Base-by-base conservation (phyloP, 37 sponge, comb jelly and placozoan species). In the Halichondria panicea region DNA sequence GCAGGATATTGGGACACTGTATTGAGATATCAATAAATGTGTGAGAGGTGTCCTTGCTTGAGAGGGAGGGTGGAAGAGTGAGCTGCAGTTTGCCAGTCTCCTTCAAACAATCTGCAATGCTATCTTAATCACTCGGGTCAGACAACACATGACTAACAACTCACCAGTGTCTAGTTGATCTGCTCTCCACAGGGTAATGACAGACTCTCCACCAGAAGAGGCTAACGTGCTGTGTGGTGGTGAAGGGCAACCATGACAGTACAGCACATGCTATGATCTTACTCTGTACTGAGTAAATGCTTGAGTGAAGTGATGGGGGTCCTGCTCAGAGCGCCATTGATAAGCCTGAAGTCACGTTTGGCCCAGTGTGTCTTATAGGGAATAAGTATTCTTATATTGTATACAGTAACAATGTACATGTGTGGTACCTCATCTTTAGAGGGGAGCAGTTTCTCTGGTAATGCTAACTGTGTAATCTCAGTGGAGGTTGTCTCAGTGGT, bases 311-410 rank as follows among this genome's bases (percentile, higher is more conserved):
- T 55, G 45, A 82, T 44, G 43, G 64, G 75, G 24, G 67, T 19
- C 27, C 68, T 67, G 37, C 52, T 57, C 18, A 86, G 1, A 48
- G 53, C 81, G 37, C 87, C 87, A 69, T 54, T 24, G 30, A 55
- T 40, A 0, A 86, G 55, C 48, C 66, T 86, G 54, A 86, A 79
- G 65, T 86, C 87, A 61, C 81, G 73, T 55, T 63, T 35, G 35
- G 81, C 87, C 45, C 72, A 66, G 33, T 80, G 46, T 37, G 44
- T 74, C 87, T 86, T 25, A n/a, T 22, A 58, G 7, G 59, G 44
- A 67, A 67, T 27, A 34, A 69, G 38, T 70, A 43, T 39, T 32
- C 31, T 4, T 38, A 33, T 19, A 0, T 19, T 60, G 63, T 32
- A 44, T n/a, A 50, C 32, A 8, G 22, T 42, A 65, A 6, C 12